Conservation (phyloP, 2,797 vertebrate species). For the Varecia variegata region DNA sequence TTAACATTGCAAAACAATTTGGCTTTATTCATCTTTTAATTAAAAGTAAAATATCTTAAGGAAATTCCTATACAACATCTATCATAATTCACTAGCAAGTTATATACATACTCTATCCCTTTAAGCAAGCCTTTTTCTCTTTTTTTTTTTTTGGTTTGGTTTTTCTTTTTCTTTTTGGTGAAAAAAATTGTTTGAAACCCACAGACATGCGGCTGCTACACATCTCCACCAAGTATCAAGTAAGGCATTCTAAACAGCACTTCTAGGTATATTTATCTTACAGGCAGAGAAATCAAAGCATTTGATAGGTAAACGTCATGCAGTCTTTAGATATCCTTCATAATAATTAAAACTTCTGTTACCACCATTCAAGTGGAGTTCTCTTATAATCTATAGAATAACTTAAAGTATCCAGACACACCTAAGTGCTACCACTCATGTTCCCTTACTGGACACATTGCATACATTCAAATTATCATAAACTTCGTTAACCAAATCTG, state of each 20-base stretch:
- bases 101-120: constrained; percentile 78
- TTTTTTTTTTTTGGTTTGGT: background rate
- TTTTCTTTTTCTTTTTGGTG: constrained; percentile 42
- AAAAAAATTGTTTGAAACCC: constrained; percentile 77
- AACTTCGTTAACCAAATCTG: constrained; percentile 64
- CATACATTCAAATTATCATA: constrained; percentile 63
- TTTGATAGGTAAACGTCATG: constrained; percentile 79
- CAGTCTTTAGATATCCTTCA: constrained; percentile 77
- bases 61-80: constrained; percentile 84
- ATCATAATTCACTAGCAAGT: constrained; percentile 83
- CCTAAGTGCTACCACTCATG: constrained; percentile 52
- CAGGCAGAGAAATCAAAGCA: constrained; percentile 81
- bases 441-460: constrained; percentile 63
- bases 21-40: constrained; percentile 87
- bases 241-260: constrained; percentile 77
- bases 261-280: constrained; percentile 73
- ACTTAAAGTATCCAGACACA: constrained; percentile 73
- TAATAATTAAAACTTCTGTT: constrained; percentile 75
- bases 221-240: constrained; percentile 73
- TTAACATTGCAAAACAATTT: constrained; percentile 89
- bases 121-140: constrained; percentile 51
- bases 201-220: constrained; percentile 76
- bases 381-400: constrained; percentile 60
- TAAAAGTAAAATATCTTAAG: constrained; percentile 85
- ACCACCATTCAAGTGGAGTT: constrained; percentile 73